Conservation (phyloP, 1,140 invertebrate species). For the Zaprionus ghesquierei region DNA sequence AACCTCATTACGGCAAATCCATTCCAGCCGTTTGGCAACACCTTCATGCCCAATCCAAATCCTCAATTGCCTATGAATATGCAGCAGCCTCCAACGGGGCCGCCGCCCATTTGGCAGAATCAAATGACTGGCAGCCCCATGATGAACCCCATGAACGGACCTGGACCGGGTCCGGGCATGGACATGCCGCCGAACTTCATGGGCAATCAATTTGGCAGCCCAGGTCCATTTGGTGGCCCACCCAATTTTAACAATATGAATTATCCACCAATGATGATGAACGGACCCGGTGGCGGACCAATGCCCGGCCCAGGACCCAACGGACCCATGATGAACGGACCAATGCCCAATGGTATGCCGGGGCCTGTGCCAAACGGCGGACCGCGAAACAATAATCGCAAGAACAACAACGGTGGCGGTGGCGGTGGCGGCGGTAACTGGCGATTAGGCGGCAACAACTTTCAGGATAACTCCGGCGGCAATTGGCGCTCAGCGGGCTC, state of each 20-base stretch:
- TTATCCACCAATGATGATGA: conserved; percentile 77
- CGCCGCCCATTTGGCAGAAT: conserved; percentile 64
- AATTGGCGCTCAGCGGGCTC: conserved; percentile 76
- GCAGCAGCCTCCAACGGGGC: conserved; percentile 28
- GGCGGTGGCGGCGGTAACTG: conserved; percentile 62
- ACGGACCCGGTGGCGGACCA: conserved; percentile 67
- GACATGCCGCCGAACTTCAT: conserved; percentile 66
- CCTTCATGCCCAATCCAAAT: conserved; percentile 32
- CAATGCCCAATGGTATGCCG: conserved; percentile 78
- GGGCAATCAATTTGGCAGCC: conserved; percentile 64
- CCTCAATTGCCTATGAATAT: conserved; percentile 33
- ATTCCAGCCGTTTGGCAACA: conserved; percentile 61
- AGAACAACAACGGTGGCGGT: conserved; percentile 59
- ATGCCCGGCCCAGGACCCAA: conserved; percentile 82
- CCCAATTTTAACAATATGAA: conserved; percentile 54
- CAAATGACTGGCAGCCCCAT: conserved; percentile 44
- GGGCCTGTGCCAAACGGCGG: conserved; percentile 54
- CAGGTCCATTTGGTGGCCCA: conserved; percentile 55
- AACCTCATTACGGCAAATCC: conserved; percentile 65
- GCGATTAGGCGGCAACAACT: conserved; percentile 72
- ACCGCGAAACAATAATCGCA: conserved; percentile 54
- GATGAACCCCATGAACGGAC: conserved; percentile 44
- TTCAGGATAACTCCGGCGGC: conserved; percentile 68
- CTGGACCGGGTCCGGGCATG: conserved; percentile 52
- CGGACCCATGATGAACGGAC: conserved; percentile 75